phyloP scores from a whole-genome alignment of 2,113 vertebrate species.

The Salvelinus namaycush region DNA sequence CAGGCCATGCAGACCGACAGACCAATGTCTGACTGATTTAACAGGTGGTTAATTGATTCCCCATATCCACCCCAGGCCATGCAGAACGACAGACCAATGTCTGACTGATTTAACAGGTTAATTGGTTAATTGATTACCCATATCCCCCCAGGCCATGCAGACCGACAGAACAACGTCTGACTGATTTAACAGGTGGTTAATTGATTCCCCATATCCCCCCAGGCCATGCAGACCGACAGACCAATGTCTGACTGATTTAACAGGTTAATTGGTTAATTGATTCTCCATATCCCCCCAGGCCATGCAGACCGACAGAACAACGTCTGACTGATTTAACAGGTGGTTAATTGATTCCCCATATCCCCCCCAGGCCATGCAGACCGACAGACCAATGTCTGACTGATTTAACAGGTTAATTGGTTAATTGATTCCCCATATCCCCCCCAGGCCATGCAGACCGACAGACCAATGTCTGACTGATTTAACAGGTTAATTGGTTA shows the following conservation, averaged over 20 bases:
- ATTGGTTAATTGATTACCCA: background rate
- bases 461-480: too few species aligned
- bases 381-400: constrained; percentile 51
- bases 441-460: constrained; percentile 82
- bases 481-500: background rate
- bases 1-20: constrained; percentile 84
- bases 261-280: background rate
- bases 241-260: too few species aligned
- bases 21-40: too few species aligned
- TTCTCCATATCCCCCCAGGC: constrained; percentile 70
- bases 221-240: too few species aligned
- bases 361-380: constrained; percentile 84
- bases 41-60: background rate
- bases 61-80: constrained; percentile 78
- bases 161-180: constrained; percentile 59
- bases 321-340: too few species aligned
- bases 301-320: constrained; percentile 76
- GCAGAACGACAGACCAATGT: constrained; percentile 59
- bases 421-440: background rate
- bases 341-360: background rate
- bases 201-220: too few species aligned
- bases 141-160: constrained; percentile 82
- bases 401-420: background rate
- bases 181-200: too few species aligned
- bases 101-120: too few species aligned